Percentiles rank a stretch among this genome's conserved stretches.
Evolutionary conservation across 2,113 vertebrate species (phyloP).

Genomic region (Oxyruncus cristatus): DNA sequence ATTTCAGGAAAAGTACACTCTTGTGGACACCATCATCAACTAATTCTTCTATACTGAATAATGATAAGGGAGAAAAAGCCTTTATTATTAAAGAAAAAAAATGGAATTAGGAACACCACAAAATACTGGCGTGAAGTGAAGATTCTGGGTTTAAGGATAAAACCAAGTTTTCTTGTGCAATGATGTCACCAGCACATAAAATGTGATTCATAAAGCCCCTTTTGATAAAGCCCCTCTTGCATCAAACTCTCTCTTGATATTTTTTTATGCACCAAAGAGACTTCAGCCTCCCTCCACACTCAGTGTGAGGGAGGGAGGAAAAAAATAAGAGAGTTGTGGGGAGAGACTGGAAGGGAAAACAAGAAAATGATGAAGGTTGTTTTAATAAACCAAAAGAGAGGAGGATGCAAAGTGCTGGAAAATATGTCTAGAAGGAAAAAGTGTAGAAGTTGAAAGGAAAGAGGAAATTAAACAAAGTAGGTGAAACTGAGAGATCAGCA

Average conservation of each 20-base stretch:
- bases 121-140: not conserved
- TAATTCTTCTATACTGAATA: not conserved
- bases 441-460: conserved; percentile 21
- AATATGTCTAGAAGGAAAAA: conserved; percentile 21
- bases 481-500: not conserved
- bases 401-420: not conserved
- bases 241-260: not conserved
- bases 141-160: not conserved
- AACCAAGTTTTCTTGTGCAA: not conserved
- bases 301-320: not conserved
- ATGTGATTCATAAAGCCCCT: not conserved
- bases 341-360: not conserved
- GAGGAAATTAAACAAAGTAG: not conserved
- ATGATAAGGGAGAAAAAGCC: not conserved
- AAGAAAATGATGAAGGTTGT: not conserved
- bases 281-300: not conserved
- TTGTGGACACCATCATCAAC: not conserved
- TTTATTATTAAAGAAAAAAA: not conserved
- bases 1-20: not conserved
- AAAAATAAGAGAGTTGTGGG: not conserved
- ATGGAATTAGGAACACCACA: not conserved
- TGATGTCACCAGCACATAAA: not conserved
- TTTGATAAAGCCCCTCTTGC: not conserved
- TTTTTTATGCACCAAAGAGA: not conserved
- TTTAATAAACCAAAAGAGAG: not conserved